Evolutionary conservation across 2,113 vertebrate species (phyloP).

Genomic region (Eleginops maclovinus): DNA sequence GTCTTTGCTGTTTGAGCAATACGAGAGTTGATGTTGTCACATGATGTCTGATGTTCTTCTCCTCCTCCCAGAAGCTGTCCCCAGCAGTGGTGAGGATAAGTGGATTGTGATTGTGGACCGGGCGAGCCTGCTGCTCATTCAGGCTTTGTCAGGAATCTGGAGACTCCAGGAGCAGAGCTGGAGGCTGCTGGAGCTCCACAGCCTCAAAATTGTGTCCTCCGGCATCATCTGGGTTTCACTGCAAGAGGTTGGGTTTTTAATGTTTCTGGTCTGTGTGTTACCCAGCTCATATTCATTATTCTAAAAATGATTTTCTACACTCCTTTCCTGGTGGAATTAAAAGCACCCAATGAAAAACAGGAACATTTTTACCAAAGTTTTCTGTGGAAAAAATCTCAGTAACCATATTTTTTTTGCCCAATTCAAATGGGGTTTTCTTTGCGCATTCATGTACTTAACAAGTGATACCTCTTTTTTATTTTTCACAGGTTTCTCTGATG

Average conservation of each 20-base stretch:
- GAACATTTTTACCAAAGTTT: no score
- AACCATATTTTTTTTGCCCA: no score
- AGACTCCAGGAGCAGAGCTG: constrained; percentile 79
- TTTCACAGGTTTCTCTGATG: constrained; percentile 83
- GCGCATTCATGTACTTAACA: neutral
- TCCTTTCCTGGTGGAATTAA: no score
- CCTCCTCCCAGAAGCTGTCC: constrained; percentile 42
- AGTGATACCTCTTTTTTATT: neutral
- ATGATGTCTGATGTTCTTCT: constrained; percentile 1
- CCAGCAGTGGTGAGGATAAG: constrained; percentile 59
- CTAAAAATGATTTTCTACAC: no score
- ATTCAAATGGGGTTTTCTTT: no score
- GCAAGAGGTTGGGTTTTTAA: constrained; percentile 76
- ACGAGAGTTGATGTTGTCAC: neutral
- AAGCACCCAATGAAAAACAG: no score
- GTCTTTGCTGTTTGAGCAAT: neutral
- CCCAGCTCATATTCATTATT: no score
- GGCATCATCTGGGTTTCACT: constrained; percentile 84
- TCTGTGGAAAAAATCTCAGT: no score
- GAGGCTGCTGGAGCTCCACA: constrained; percentile 85
- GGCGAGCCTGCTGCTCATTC: constrained; percentile 76
- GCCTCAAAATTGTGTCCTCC: constrained; percentile 79
- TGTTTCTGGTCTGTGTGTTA: neutral
- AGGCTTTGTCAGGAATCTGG: constrained; percentile 67
- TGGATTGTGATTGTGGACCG: constrained; percentile 80